Base-by-base conservation (phyloP, 2,888 invertebrate genomes). In the Hypercompe scribonia region DNA sequence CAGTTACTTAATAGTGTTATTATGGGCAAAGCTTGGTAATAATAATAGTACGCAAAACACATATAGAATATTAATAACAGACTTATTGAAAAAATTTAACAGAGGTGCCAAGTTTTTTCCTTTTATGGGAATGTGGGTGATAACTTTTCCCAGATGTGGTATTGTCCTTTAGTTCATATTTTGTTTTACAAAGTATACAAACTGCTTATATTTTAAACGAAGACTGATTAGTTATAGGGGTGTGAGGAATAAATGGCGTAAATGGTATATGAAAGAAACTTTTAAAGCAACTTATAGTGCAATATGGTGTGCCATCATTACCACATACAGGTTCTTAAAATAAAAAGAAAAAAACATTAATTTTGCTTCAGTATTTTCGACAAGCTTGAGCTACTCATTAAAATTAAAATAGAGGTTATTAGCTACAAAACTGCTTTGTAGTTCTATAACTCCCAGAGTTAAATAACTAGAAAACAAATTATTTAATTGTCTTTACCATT, bases 21-120 rank as follows among this genome's bases (percentile, higher is more conserved):
- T 39, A 67, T 69, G 34, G 73, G 72, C 67, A 15, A 54, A 69
- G 74, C 77, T 70, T 13, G 68, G 13, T 72, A 63, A 46, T 64
- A 70, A 39, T 63, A 61, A 58, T 28, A 54, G 13, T 54, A n/a
- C n/a, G n/a, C n/a, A n/a, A n/a, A n/a, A n/a, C n/a, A n/a, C n/a
- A n/a, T n/a, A n/a, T n/a, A 15, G 3, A 15, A 42, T 11, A 42
- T 42, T 15, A 50, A 50, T 4, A 7, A 50, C 8, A 50, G 50
- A 50, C 21, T 46, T 42, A 28, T 36, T 11, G 11, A 58, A 28
- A 28, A 11, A 5, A 58, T 58, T 58, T 28, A 11, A 54, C 3
- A 58, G 58, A 15, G 3, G 11, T 11, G 7, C 24, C 10, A n/a
- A 31, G 28, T 58, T 58, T 58, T 58, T 58, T 15, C 58, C 58